Conservation (phyloP, 2,113 vertebrate species). For the Megalops atlanticus region DNA sequence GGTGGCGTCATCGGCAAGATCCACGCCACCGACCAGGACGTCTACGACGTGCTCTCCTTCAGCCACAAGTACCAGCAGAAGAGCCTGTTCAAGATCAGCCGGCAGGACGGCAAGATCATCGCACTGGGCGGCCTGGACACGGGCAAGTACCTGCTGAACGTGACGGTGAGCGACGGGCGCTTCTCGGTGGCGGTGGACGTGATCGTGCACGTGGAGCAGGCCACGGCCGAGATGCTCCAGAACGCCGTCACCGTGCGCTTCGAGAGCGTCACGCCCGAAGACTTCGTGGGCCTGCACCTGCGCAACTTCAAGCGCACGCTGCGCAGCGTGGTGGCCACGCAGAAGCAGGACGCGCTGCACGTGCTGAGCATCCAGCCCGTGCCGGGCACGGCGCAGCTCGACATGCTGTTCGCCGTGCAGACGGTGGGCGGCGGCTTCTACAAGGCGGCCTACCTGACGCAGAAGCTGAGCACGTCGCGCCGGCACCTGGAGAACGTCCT, state of each 20-base stretch:
- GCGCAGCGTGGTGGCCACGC: constrained; percentile 75
- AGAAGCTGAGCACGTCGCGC: constrained; percentile 88
- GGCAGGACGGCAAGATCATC: constrained; percentile 89
- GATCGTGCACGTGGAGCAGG: constrained; percentile 85
- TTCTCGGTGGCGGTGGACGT: constrained; percentile 89
- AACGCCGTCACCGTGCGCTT: constrained; percentile 93
- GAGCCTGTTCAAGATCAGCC: constrained; percentile 93
- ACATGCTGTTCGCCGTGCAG: constrained; percentile 90
- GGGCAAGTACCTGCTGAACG: constrained; percentile 85
- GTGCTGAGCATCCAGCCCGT: constrained; percentile 95
- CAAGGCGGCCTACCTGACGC: constrained; percentile 90
- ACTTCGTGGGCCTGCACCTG: constrained; percentile 88
- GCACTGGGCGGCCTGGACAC: constrained; percentile 90
- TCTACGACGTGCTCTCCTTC: constrained; percentile 90
- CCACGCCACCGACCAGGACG: constrained; percentile 91
- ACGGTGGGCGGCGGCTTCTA: constrained; percentile 80
- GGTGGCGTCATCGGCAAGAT: constrained; percentile 96
- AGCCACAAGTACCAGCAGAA: constrained; percentile 86
- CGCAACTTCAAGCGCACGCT: constrained; percentile 81
- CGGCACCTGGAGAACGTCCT: constrained; percentile 88
- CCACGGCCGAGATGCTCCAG: constrained; percentile 83
- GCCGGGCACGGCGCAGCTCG: constrained; percentile 83
- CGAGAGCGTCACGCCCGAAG: constrained; percentile 85
- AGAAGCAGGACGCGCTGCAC: constrained; percentile 82
- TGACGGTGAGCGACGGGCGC: constrained; percentile 91